Evolutionary conservation across 2,888 invertebrate genomes (phyloP).

Genomic region (Eueremaeus valkanovi): DNA sequence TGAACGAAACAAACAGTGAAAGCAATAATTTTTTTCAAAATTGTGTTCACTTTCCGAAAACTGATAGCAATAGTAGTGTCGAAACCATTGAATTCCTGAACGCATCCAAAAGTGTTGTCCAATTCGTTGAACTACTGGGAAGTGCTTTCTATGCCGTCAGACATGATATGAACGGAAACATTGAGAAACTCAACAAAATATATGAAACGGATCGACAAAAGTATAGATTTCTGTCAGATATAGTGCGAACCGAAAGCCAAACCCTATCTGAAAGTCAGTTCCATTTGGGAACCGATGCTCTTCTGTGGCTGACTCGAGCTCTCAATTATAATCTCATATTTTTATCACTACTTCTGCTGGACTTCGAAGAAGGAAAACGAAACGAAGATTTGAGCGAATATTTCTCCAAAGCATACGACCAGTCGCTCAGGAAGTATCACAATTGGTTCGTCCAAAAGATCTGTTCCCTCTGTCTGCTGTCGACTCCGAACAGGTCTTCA

Average conservation of each 20-base stretch:
- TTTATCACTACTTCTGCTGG: constrained; percentile 59
- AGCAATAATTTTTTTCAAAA: constrained; percentile 18
- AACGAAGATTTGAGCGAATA: constrained; percentile 62
- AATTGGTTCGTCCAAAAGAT: constrained; percentile 71
- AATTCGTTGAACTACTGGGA: constrained; percentile 54
- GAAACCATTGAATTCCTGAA: constrained; percentile 61
- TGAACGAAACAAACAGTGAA: constrained; percentile 1
- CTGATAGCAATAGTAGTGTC: constrained; percentile 59
- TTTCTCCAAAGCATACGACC: constrained; percentile 65
- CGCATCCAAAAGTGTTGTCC: constrained; percentile 60
- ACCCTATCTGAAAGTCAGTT: constrained; percentile 53
- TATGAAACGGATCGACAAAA: constrained; percentile 50
- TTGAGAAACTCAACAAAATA: constrained; percentile 55
- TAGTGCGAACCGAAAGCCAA: constrained; percentile 55
- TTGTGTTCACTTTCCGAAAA: constrained; percentile 56
- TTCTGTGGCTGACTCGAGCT: constrained; percentile 72
- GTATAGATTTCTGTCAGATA: constrained; percentile 63
- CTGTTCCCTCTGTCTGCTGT: constrained; percentile 58
- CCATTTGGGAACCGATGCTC: constrained; percentile 59
- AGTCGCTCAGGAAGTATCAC: constrained; percentile 68
- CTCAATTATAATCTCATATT: constrained; percentile 62
- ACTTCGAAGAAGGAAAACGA: constrained; percentile 54
- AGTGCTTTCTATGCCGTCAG: constrained; percentile 68
- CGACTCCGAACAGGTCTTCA: constrained; percentile 33
- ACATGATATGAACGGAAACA: constrained; percentile 71